Percentiles rank a stretch among this genome's conserved stretches.
These are phyloP conservation scores for Ladona fulva DNA, from an alignment of 1,140 invertebrate genomes.

Conservation along the genomic window DNA sequence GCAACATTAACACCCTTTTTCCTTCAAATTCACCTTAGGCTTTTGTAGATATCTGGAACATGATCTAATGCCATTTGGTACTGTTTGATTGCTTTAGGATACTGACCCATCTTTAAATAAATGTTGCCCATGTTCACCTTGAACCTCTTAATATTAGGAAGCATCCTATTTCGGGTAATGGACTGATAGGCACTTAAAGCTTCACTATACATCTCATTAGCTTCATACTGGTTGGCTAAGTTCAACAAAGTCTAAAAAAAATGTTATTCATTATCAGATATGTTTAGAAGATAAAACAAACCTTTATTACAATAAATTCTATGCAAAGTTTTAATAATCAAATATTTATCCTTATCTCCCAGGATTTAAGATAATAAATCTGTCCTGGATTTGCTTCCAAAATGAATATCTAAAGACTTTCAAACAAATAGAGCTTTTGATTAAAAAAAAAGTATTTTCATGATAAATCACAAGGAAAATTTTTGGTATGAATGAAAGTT, in stretches of 20 bases:
- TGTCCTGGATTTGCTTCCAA: too few species aligned
- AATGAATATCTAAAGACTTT: too few species aligned
- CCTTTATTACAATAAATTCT: too few species aligned
- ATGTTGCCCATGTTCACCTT: slow-evolving; percentile 99
- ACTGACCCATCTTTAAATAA: slow-evolving; percentile 90
- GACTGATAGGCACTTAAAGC: slow-evolving; percentile 91
- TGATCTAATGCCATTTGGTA: slow-evolving; percentile 96
- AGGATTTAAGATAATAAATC: too few species aligned
- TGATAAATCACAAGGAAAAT: too few species aligned
- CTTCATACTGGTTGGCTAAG: slow-evolving; percentile 84
- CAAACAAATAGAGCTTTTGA: too few species aligned
- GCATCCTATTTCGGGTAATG: slow-evolving; percentile 76
- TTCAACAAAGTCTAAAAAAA: slow-evolving; percentile 77
- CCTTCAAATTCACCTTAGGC: slow-evolving; percentile 55
- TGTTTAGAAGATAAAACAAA: too few species aligned
- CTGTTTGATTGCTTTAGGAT: slow-evolving; percentile 92
- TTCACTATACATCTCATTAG: slow-evolving; percentile 91
- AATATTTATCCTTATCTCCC: too few species aligned
- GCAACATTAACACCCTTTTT: neutral
- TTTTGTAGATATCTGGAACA: slow-evolving; percentile 83
- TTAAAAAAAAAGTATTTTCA: too few species aligned
- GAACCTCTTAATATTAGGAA: slow-evolving; percentile 78
- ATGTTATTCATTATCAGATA: neutral
- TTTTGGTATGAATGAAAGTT: too few species aligned
- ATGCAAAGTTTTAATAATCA: too few species aligned